Evolutionary conservation across 2,797 vertebrate species (phyloP), one percentile per base, ranked within the genome.

Genomic region (Sebastes kiyomatsui): DNA sequence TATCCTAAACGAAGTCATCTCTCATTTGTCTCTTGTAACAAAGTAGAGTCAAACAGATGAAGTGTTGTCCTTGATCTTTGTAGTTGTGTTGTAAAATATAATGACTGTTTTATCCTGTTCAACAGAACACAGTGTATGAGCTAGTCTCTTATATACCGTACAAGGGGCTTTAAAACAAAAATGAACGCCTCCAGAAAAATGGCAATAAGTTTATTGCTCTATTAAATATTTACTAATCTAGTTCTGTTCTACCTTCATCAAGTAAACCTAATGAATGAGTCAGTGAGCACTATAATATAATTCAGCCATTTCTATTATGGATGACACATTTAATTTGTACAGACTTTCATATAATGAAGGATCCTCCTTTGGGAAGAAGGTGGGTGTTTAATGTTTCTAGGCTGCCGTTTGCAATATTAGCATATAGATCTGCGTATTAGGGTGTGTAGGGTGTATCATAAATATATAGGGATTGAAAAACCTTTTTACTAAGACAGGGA

Each of bases 221-320:
- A 35, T 77, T 33, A 66, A 75, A 65, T 73, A 79, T 75, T 64
- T 16, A 64, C 56, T 75, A 28, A 72, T 77, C 64, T 80, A 32
- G 14, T 74, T 75, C 66, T 74, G 23, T 25, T 77, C 72, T 30
- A 28, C 42, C 22, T 68, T 77, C 68, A 30, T 85, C 33, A 60
- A 25, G 49, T 28, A 38, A 76, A 81, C 42, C 30, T 75, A 67
- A 82, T 88, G 56, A 86, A 80, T 75, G 75, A 82, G 52, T 89
- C 76, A 77, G 22, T 5, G 28, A 82, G 35, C 64, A 32, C 56
- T 35, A 20, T 71, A 83, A 81, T 80, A 42, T 49, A 80, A 83
- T 82, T 79, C 49, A 60, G 27, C 16, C 64, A 70, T 65, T 79
- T 78, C 76, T 61, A 55, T 81, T 67, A 84, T 80, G 72, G 46